Percentiles rank a stretch among this genome's conserved stretches.
Conservation (phyloP, 2,113 vertebrate genomes). For the Sakesphorus luctuosus region DNA sequence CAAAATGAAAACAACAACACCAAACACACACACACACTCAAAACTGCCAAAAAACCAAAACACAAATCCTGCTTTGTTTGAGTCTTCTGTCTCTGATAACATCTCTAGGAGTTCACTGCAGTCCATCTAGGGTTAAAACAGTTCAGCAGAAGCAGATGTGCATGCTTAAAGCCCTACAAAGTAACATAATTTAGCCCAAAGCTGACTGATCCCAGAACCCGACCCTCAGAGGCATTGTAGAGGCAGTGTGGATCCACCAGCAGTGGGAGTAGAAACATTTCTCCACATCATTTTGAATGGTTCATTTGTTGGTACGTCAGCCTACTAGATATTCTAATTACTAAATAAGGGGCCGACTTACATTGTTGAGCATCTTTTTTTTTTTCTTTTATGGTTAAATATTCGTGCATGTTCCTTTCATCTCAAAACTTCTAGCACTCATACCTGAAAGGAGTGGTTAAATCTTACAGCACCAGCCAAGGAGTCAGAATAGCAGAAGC, state of each 20-base stretch:
- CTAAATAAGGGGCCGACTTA: not conserved
- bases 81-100: not conserved
- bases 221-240: not conserved
- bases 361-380: not conserved
- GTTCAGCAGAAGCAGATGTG: not conserved
- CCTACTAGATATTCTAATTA: not conserved
- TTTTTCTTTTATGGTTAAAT: not conserved
- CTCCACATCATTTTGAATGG: not conserved
- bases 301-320: not conserved
- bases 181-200: not conserved
- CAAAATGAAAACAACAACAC: accelerated
- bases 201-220: not conserved
- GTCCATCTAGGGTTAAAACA: not conserved
- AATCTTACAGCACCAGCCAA: not conserved
- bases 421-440: not conserved
- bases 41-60: not conserved
- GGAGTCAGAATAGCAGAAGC: not conserved
- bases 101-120: not conserved
- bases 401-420: not conserved
- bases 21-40: not conserved
- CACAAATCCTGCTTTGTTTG: not conserved
- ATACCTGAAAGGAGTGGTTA: not conserved
- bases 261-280: not conserved
- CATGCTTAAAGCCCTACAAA: not conserved
- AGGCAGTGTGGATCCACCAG: not conserved